A percentile compares a stretch with the other conserved stretches of the same genome.
phyloP scores from a whole-genome alignment of 2,797 vertebrate species.

The Sebastes hubbsi region DNA sequence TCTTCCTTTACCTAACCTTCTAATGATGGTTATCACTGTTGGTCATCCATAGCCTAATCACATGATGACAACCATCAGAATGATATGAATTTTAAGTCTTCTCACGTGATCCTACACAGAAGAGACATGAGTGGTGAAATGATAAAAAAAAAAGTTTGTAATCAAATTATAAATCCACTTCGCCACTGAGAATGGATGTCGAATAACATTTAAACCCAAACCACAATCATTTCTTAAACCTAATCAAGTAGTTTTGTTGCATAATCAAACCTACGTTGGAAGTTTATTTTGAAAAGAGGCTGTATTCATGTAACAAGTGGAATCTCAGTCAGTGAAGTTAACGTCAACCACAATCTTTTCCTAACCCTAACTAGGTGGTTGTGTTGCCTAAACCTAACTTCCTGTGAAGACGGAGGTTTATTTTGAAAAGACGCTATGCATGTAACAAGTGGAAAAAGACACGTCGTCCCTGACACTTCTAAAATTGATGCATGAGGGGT shows the following conservation, averaged over 20 bases:
- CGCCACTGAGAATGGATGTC: background rate
- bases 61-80: background rate
- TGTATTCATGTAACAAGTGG: too few relatives aligned
- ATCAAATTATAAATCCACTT: background rate
- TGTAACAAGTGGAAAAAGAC: background rate
- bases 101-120: background rate
- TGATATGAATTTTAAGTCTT: background rate
- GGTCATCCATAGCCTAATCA: background rate
- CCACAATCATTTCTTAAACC: too few relatives aligned
- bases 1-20: background rate
- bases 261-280: too few relatives aligned
- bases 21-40: accelerated
- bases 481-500: background rate
- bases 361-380: background rate
- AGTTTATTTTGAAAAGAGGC: too few relatives aligned
- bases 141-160: background rate
- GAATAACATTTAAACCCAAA: background rate
- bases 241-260: too few relatives aligned
- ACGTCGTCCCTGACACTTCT: background rate
- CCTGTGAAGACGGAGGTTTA: too few relatives aligned
- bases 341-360: too few relatives aligned
- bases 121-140: background rate
- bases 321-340: too few relatives aligned
- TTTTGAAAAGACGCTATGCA: background rate
- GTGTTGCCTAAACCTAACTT: background rate